phyloP scores from a whole-genome alignment of 2,888 invertebrate genomes.

The Callinectes sapidus region DNA sequence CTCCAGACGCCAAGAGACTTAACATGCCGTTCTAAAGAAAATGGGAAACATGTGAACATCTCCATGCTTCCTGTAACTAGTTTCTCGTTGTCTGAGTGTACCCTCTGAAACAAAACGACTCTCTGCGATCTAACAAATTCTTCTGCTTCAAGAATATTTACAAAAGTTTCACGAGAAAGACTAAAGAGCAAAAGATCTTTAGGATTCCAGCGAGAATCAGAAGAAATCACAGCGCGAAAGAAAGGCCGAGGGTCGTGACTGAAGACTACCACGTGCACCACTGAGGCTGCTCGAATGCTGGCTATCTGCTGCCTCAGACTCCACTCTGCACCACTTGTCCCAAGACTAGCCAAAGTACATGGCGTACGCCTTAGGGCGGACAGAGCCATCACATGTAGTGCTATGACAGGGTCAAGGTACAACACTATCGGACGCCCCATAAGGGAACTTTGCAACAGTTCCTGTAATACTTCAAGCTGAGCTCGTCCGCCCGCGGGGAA shows the following conservation, averaged over 20 bases:
- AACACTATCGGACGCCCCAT: background rate
- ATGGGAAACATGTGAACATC: slow-evolving; percentile 40
- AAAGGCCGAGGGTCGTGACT: slow-evolving; percentile 22
- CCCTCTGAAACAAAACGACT: background rate
- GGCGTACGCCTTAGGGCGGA: background rate
- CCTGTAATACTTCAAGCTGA: background rate
- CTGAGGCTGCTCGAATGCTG: background rate
- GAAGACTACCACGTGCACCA: slow-evolving; percentile 41
- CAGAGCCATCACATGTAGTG: background rate
- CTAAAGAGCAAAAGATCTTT: slow-evolving; percentile 47
- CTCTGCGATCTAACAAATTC: background rate
- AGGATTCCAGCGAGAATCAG: slow-evolving; percentile 43
- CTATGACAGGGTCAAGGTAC: slow-evolving; percentile 16
- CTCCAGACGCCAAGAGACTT: background rate
- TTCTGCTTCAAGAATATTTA: slow-evolving; percentile 8
- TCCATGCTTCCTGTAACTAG: background rate
- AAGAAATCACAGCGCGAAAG: background rate
- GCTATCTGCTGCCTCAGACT: slow-evolving; percentile 27
- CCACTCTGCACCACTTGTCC: slow-evolving; percentile 20
- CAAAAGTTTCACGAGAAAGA: background rate
- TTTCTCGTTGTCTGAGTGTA: too few relatives aligned
- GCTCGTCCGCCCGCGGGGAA: background rate
- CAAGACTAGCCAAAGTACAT: background rate
- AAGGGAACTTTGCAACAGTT: background rate
- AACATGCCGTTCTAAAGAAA: background rate